These are phyloP conservation scores for Theocolax elegans DNA, from an alignment of 1,140 invertebrate genomes.

Conservation along the genomic window DNA sequence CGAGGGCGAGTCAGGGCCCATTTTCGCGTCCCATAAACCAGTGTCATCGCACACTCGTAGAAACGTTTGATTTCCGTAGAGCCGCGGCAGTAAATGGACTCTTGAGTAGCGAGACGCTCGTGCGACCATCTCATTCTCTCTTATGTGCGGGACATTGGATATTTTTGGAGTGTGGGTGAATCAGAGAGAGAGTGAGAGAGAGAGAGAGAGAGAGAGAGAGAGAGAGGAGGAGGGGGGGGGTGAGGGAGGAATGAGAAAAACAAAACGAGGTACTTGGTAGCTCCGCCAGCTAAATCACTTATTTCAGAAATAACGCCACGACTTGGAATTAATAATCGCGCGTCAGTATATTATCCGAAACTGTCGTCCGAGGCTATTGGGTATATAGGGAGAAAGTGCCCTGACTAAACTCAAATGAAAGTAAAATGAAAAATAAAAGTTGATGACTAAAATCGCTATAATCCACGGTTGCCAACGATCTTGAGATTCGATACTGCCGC, in stretches of 20 bases:
- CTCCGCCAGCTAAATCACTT: slow-evolving; percentile 59
- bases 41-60: background rate
- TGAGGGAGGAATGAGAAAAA: background rate
- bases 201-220: slow-evolving; percentile 6
- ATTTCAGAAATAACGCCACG: slow-evolving; percentile 64
- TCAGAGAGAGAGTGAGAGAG: slow-evolving; percentile 49
- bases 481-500: slow-evolving; percentile 51
- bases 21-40: slow-evolving; percentile 24
- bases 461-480: slow-evolving; percentile 49
- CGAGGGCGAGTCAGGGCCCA: background rate
- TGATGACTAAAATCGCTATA: slow-evolving; percentile 47
- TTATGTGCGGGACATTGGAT: slow-evolving; percentile 51
- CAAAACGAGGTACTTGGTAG: background rate
- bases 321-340: slow-evolving; percentile 60
- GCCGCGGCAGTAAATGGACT: slow-evolving; percentile 44
- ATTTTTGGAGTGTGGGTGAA: slow-evolving; percentile 66
- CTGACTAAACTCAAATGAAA: slow-evolving; percentile 23
- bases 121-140: background rate
- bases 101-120: slow-evolving; percentile 45
- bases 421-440: slow-evolving; percentile 40
- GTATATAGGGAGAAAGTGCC: background rate
- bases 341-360: slow-evolving; percentile 46
- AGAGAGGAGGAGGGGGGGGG: background rate
- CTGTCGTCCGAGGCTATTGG: slow-evolving; percentile 5
- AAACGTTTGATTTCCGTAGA: slow-evolving; percentile 32